Evolutionary conservation across 2,888 invertebrate genomes (phyloP), one percentile per base, ranked within the genome.

Genomic region (Dascillus cervinus): DNA sequence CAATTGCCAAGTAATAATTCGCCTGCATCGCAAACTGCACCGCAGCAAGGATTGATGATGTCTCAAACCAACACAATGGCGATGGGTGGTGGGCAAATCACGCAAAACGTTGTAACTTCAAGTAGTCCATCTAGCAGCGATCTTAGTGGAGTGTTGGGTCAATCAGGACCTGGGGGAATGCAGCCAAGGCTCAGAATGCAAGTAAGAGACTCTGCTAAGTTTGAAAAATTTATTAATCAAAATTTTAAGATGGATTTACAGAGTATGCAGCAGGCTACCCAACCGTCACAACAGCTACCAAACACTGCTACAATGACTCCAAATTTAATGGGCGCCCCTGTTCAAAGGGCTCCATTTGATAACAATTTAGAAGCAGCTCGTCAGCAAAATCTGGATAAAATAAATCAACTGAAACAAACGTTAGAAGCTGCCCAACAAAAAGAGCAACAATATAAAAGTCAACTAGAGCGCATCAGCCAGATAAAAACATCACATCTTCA

Each of bases 341-440:
- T 50, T 4, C 59, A 56, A 31, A 39, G 56, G 22, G 56, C 55
- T 0, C 59, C 60, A 2, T 55, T 60, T 30, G 61, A 62, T 41
- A 71, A 79, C 50, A 77, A 79, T 8, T 59, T 83, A 2, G 82
- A 83, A 54, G 77, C 77, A 3, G 83, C 84, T 9, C 64, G 86
- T 1, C 82, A 84, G 49, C 82, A 84, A 55, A 87, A 86, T 66
- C 60, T 86, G 34, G 73, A 83, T 54, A 82, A 82, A 64, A 87
- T 87, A 27, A 74, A 77, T 48, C 76, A 85, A 44, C 59, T 87
- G 34, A 79, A 81, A 47, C 84, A 85, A 61, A 84, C 82, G 0
- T 60, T 87, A 36, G 83, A 85, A 57, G 84, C 82, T 0, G 85
- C 86, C 0, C 85, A 86, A 44, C 83, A 85, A 50, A 77, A 78